Base-by-base conservation (phyloP, 2,113 vertebrate species). In the Theristicus caerulescens region DNA sequence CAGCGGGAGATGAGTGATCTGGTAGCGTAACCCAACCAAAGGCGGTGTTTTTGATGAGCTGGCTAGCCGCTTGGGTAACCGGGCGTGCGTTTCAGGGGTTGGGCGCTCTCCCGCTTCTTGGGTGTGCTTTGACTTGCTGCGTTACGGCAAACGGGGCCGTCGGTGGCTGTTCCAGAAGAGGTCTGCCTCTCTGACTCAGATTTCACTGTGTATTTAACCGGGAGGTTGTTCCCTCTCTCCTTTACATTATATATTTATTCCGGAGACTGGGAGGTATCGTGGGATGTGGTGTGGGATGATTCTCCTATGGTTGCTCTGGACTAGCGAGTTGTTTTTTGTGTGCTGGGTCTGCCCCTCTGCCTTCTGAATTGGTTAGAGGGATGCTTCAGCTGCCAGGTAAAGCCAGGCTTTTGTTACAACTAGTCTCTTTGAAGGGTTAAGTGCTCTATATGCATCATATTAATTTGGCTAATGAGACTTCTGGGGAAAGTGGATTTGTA, bases 381-480 rank as follows among this genome's bases (percentile, higher is more conserved):
- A 72, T 15, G 61, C 47, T 61, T 42, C 74, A 27, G 71, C 46
- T 64, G 52, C 79, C 80, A 88, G 90, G 86, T 93, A 49, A 55
- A 93, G 49, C 69, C 80, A 32, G 57, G 54, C 86, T 92, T 80
- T 54, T 82, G 70, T 91, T 91, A 72, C 79, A 90, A 52, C 27
- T 9, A 5, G 7, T n/a, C 70, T 62, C 88, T 89, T 58, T 16
- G 72, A 97, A 95, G 90, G 86, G 69, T 85, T 94, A 86, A 97
- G 65, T 55, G 83, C 89, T 94, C 59, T 86, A 2, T 74, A 16
- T 54, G 91, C 88, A 69, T 92, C 76, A 46, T 59, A 73, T 95
- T 96, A 94, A 94, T 96, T 97, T 92, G 89, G 86, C 80, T 96
- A 95, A 96, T 88, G 96, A 90, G 92, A 62, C 92, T 96, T 91